Evolutionary conservation across 2,888 invertebrate species (phyloP), one percentile per base, ranked within the genome.

Genomic region (Diplazon laetatorius): DNA sequence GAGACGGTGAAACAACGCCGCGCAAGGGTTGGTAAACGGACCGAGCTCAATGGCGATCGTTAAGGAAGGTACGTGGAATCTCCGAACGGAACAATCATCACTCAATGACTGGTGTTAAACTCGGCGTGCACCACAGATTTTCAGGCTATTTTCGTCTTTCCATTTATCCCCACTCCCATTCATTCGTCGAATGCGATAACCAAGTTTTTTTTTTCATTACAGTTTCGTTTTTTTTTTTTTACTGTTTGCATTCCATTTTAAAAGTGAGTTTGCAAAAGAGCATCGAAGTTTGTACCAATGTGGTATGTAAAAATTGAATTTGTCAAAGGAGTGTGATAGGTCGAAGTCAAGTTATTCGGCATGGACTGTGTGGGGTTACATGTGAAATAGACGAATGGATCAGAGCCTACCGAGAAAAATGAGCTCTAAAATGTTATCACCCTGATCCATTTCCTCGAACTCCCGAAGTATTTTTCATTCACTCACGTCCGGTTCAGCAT

Each of bases 91-190:
- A 77, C 71, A 73, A 82, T 78, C 70, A 71, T 73, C 65, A 78
- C 59, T 76, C 82, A 77, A 84, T 81, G 81, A 81, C 80, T 81
- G 81, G 78, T 81, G 82, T 82, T 82, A 80, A n/a, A 77, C 69
- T 68, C 52, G 48, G 76, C 69, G 72, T 52, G 73, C 70, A 60
- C 55, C 42, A 35, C 42, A 57, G 25, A 75, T 48, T 55, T 66
- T 59, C 30, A 52, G 30, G 60, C 72, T 30, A 78, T 76, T 70
- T 62, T 73, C 52, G 76, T 66, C 57, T 66, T 25, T 44, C 18
- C 46, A 22, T 37, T 62, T 55, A 25, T 8, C 60, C 22, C 8
- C 42, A 30, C 63, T 44, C 14, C 22, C 57, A 25, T 50, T 66
- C 52, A 22, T 63, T 66, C 66, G 30, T 55, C 37, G 37, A 46